phyloP scores from a whole-genome alignment of 2,113 vertebrate genomes.

The Corvus hawaiiensis region DNA sequence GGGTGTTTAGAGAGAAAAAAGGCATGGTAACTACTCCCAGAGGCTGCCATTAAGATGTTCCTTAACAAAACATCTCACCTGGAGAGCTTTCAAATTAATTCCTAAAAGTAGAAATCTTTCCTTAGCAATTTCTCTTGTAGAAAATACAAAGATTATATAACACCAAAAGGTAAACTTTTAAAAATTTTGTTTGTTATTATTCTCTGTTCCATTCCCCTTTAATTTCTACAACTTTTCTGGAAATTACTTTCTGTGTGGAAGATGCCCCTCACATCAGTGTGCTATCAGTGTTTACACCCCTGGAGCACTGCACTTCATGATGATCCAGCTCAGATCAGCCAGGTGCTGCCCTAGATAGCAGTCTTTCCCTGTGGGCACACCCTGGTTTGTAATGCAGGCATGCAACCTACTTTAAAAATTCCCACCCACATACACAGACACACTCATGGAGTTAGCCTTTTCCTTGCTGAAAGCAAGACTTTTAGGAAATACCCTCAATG shows the following conservation, averaged over 20 bases:
- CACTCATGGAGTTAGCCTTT: not conserved
- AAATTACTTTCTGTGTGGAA: not conserved
- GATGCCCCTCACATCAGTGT: not conserved
- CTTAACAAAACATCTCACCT: not conserved
- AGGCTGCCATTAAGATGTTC: not conserved
- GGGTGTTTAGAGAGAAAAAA: not conserved
- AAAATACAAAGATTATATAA: not conserved
- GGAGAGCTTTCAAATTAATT: not conserved
- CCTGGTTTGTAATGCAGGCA: not conserved
- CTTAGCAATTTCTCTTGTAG: not conserved
- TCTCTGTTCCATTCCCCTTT: not conserved
- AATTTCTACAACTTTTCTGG: not conserved
- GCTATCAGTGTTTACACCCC: not conserved
- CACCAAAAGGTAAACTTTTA: not conserved
- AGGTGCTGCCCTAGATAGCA: slow-evolving; percentile 46
- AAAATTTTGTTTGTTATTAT: not conserved
- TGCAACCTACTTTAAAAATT: slow-evolving; percentile 46
- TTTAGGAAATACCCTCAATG: not conserved
- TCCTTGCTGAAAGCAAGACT: not conserved
- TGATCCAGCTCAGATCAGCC: not conserved
- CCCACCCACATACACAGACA: not conserved
- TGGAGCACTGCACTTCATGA: not conserved
- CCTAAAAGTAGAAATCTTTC: not conserved
- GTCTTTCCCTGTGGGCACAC: slow-evolving; percentile 2
- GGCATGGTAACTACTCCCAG: not conserved